These are phyloP conservation scores for Andrena cerasifolii DNA, from an alignment of 1,140 invertebrate species.

Conservation along the genomic window DNA sequence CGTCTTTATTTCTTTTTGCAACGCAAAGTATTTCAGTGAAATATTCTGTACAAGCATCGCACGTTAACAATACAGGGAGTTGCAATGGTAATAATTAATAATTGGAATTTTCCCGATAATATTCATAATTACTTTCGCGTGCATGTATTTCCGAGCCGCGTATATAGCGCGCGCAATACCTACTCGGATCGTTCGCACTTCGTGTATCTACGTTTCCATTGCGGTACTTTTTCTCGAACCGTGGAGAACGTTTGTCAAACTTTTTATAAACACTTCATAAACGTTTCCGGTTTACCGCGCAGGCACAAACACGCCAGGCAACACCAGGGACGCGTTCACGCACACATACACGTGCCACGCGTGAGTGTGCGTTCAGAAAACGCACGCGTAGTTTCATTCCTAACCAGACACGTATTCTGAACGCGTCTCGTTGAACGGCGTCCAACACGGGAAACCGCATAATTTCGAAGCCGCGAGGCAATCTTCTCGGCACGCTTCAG, in stretches of 20 bases:
- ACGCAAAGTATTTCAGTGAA: background rate
- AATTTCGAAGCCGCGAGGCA: background rate
- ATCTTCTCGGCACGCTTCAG: background rate
- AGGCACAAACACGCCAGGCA: background rate
- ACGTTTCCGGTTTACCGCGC: constrained; percentile 42
- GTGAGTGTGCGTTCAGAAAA: background rate
- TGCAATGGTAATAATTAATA: constrained; percentile 23
- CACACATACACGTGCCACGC: background rate
- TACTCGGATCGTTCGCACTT: background rate
- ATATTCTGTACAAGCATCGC: constrained; percentile 8
- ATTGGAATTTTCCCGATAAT: constrained; percentile 26
- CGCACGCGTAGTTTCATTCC: constrained; percentile 43
- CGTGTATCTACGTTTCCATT: constrained; percentile 23
- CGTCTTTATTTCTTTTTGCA: constrained; percentile 27
- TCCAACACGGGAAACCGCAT: background rate
- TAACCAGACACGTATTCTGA: background rate
- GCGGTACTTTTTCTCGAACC: background rate
- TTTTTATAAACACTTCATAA: constrained; percentile 39
- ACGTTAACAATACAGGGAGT: no score
- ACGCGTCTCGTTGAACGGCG: background rate
- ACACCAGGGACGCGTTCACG: background rate
- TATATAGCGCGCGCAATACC: background rate
- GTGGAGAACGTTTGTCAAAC: constrained; percentile 22
- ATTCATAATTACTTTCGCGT: constrained; percentile 11
- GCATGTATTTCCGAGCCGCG: background rate